Base-by-base conservation (phyloP, 2,888 invertebrate genomes). In the Cheilosia vulpina region DNA sequence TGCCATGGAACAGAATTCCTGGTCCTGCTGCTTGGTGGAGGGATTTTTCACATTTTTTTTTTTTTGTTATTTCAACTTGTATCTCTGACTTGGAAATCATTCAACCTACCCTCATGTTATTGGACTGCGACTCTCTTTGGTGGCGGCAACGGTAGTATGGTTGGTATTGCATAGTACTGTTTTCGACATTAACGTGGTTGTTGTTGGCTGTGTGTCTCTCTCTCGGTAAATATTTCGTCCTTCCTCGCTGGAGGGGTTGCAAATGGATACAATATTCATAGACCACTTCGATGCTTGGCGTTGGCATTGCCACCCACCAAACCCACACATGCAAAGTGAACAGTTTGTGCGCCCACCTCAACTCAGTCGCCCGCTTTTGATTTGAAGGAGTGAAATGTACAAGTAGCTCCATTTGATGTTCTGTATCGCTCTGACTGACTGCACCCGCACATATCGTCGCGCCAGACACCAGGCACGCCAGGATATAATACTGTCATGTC, bases 71-170 rank as follows among this genome's bases (percentile, higher is more conserved):
- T 57, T 4, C 50, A 24, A 17, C 21, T 81, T 83, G 83, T 83
- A 78, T 84, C 75, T 80, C 84, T 63, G 57, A 65, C 72, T 84
- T 65, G 73, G 65, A 83, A 75, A 80, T 84, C 79, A 80, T 84
- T 80, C 84, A 80, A 80, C 79, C 79, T 69, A 69, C 63, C 75
- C 83, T 75, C 65, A 52, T 75, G 68, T 31, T 75, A 73, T 84
- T 79, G 68, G 83, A 69, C 47, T 79, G 41, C 19, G 53, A 62
- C 80, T 84, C 84, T 84, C 84, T 84, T 84, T 50, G 58, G 55
- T 43, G 60, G 27, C 27, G 19, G 47, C 9, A 19, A n/a, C 31
- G 9, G 31, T 31, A 31, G 31, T 31, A 31, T 15, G 47, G 47
- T 41, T 17, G 17, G 17, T 47, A 5, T n/a, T 17, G n/a, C 43